Evolutionary conservation across 2,113 vertebrate species (phyloP), one percentile per base, ranked within the genome.

Genomic region (Agelaius tricolor): DNA sequence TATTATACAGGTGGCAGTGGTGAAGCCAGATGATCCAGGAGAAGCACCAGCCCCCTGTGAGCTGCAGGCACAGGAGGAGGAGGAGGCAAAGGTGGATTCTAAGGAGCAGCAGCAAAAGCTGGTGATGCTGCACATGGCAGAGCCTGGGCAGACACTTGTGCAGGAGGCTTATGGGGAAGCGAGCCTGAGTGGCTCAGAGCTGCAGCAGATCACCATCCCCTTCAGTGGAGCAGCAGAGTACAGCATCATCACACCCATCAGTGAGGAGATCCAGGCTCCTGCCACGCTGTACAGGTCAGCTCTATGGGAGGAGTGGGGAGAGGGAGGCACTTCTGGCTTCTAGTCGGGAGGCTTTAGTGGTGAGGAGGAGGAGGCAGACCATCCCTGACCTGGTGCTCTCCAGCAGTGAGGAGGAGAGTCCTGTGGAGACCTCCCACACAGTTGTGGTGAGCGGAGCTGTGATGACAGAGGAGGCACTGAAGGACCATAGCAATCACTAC

Each of bases 111-210:
- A 97, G 93, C 92, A 66, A 35, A 99, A 99, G 89, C 97, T 99
- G 22, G 98, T 99, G 82, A 99, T 99, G 1, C 98, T 99, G 93
- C 99, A 99, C 7, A 94, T 99, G 96, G 97, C 98, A 13, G 99
- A 99, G 91, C 96, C 97, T 0, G 98, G 98, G 12, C 98, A 98
- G 87, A 94, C 98, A 0, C 30, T 98, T 62, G 96, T 98, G 73
- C 98, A 97, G 69, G 98, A 98, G 90, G 97, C 97, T 47, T 98
- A 98, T 0, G 97, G 98, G 13, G 97, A 98, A 26, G 95, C 97
- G 1, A 90, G 96, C 27, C 96, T 98, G 13, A 96, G 92, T 3
- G 88, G 98, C 61, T 33, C 98, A 0, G 99, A 98, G 90, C 94
- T 99, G 30, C 98, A 98, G 55, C 99, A 99, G 97, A 99, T 99